Percentiles rank a stretch among this genome's conserved stretches.
phyloP scores from a whole-genome alignment of 2,888 invertebrate genomes.

The Antheraea yamamai region DNA sequence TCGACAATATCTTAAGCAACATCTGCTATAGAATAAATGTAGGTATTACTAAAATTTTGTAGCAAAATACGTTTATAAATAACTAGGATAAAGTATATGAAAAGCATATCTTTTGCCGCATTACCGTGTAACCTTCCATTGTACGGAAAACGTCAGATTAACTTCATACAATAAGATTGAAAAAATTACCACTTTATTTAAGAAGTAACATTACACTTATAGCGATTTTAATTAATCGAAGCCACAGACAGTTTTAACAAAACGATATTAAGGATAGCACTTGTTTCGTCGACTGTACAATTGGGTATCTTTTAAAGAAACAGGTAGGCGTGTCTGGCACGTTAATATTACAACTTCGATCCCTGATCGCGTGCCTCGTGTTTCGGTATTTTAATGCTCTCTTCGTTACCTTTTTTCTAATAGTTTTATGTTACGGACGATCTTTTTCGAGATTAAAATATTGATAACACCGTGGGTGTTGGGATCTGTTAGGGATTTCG shows the following conservation, averaged over 20 bases:
- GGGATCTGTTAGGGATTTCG: conserved; percentile 15
- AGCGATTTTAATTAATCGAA: no score
- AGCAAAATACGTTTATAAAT: neutral
- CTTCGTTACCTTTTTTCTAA: conserved; percentile 42
- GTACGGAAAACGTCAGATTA: neutral
- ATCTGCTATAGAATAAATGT: neutral
- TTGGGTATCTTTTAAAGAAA: conserved; percentile 51
- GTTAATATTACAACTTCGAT: conserved; percentile 69
- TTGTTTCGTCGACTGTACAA: conserved; percentile 41
- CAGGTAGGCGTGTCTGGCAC: conserved; percentile 66
- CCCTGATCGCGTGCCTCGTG: conserved; percentile 69
- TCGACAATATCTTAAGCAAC: neutral
- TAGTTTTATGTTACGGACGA: conserved; percentile 28
- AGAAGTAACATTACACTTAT: no score
- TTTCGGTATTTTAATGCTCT: conserved; percentile 59
- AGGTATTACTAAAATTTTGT: neutral
- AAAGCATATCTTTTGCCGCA: neutral
- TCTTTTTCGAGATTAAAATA: conserved; percentile 15
- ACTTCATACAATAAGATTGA: neutral
- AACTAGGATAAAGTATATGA: neutral
- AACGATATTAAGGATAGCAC: conserved; percentile 21
- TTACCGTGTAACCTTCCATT: neutral
- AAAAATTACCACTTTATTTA: neutral
- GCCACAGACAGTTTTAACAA: neutral
- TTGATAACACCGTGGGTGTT: conserved; percentile 13